Evolutionary conservation across 2,797 vertebrate species (phyloP).

Genomic region (Crenuchus spilurus): DNA sequence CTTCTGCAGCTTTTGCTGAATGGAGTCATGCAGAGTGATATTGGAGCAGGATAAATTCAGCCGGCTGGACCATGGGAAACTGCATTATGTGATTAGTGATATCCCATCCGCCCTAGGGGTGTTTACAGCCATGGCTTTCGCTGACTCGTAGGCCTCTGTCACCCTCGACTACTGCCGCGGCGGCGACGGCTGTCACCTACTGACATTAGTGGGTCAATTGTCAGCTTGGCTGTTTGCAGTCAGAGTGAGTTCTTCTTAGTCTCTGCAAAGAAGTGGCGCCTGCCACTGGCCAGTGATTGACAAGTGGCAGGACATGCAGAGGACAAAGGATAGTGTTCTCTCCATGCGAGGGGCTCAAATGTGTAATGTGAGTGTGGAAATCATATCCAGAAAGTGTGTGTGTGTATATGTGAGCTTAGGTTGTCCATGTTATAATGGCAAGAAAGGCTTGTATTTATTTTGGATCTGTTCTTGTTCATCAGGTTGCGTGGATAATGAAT

Average conservation of each 20-base stretch:
- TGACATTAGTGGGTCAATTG: constrained; percentile 76
- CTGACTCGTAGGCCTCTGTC: constrained; percentile 72
- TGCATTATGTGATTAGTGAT: constrained; percentile 46
- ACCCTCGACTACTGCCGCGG: constrained; percentile 62
- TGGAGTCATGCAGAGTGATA: constrained; percentile 16
- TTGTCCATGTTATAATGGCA: constrained; percentile 20
- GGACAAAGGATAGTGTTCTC: constrained; percentile 40
- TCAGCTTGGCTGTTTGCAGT: constrained; percentile 63
- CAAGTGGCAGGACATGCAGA: constrained; percentile 35
- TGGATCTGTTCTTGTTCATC: constrained; percentile 38
- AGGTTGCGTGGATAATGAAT: constrained; percentile 40
- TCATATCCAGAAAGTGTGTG: constrained; percentile 7
- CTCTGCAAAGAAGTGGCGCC: constrained; percentile 22
- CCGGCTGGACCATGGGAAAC: not conserved
- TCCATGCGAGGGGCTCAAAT: constrained; percentile 18
- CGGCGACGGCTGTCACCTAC: constrained; percentile 48
- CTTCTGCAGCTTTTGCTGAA: not conserved
- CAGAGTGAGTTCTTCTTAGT: constrained; percentile 55
- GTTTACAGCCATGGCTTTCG: constrained; percentile 66
- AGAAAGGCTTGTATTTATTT: constrained; percentile 28
- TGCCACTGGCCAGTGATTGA: constrained; percentile 49
- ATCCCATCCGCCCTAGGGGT: constrained; percentile 34
- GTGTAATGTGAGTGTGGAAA: constrained; percentile 24
- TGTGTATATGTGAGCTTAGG: constrained; percentile 14
- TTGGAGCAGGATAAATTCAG: constrained; percentile 5